Evolutionary conservation across 2,113 vertebrate species (phyloP), one percentile per base, ranked within the genome.

Genomic region (Helogale parvula): DNA sequence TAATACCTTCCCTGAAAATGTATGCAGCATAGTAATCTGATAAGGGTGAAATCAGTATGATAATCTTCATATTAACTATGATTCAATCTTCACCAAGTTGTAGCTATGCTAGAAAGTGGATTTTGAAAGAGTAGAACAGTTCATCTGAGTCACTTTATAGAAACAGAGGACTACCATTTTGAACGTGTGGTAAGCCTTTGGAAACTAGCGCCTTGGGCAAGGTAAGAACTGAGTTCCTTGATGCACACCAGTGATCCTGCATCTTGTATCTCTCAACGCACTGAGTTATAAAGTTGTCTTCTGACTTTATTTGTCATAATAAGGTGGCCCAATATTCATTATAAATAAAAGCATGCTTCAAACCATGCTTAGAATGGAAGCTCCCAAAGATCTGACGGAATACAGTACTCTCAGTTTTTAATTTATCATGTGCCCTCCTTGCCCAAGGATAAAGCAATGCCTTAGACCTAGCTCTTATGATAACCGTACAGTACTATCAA

Each of bases 21-120:
- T 66, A 21, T 66, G 50, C 35, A 95, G 33, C 29, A 54, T 89
- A 92, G 83, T 74, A 88, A 86, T 95, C n/a, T 96, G 47, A 68
- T 88, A 77, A 90, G 60, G n/a, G 12, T 17, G n/a, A 52, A 63
- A 89, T 83, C 31, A 60, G 13, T 17, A 84, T 45, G 33, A 47
- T 27, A 27, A n/a, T 27, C 25, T 60, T 50, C 69, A 93, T 27
- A 69, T 35, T 91, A 33, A 85, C 29, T n/a, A 8, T 29, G 57
- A 7, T 23, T 90, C 47, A 91, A 76, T 3, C n/a, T 52, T 94
- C 68, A n/a, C 23, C 77, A 95, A 90, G 54, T 82, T 79, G 66
- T 94, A 92, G 9, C 29, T 54, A 41, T 35, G 38, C 1, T 88
- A 29, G 45, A 93, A 83, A 94, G 60, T 68, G 21, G 38, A 79